Conservation (phyloP, 2,888 invertebrate genomes). For the Dasypogon diadema region DNA sequence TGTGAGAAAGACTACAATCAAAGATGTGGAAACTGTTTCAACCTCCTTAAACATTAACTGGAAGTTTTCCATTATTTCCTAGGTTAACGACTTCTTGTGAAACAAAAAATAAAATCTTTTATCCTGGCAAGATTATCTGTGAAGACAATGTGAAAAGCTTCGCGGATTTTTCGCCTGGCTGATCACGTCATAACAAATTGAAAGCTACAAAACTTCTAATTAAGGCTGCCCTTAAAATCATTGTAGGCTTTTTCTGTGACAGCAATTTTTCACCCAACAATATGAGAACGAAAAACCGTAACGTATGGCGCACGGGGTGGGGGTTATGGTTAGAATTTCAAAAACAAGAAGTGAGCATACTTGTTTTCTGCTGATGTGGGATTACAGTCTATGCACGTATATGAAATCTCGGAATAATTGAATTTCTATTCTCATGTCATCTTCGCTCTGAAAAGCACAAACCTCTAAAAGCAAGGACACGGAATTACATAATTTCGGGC, state of each 20-base stretch:
- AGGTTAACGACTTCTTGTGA: too few relatives aligned
- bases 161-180: not conserved
- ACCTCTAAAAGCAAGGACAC: not conserved
- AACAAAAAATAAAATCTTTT: too few relatives aligned
- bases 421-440: constrained; percentile 26
- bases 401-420: constrained; percentile 32
- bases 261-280: not conserved
- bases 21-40: too few relatives aligned
- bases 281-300: too few relatives aligned
- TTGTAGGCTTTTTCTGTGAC: not conserved
- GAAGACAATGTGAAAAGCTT: constrained; percentile 5
- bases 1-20: too few relatives aligned
- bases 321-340: not conserved
- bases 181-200: not conserved
- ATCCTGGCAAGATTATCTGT: not conserved
- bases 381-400: constrained; percentile 28
- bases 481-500: constrained; percentile 15
- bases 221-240: not conserved
- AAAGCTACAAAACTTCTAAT: constrained; percentile 11
- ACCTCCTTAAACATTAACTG: too few relatives aligned
- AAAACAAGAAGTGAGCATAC: not conserved
- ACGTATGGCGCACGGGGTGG: not conserved
- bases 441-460: not conserved
- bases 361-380: not conserved
- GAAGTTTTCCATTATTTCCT: too few relatives aligned